phyloP scores from a whole-genome alignment of 2,113 vertebrate genomes.

The Etheostoma spectabile region DNA sequence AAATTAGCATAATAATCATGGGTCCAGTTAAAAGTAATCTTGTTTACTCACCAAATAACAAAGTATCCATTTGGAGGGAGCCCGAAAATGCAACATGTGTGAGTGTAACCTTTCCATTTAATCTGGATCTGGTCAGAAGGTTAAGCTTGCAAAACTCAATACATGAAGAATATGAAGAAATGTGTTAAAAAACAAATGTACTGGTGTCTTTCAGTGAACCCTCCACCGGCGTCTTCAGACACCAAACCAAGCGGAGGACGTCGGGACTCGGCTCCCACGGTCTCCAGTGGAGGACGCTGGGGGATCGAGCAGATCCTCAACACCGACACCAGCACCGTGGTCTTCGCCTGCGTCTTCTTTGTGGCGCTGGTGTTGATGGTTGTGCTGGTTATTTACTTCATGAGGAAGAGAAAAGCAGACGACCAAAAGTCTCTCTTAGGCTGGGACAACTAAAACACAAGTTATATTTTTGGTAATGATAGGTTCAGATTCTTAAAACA shows the following conservation, averaged over 20 bases:
- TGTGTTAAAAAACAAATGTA: background rate
- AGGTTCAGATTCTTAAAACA: background rate
- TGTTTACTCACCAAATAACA: no score
- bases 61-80: no score
- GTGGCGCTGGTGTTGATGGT: conserved; percentile 38
- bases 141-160: no score
- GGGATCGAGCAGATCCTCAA: background rate
- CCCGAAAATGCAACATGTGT: no score
- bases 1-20: no score
- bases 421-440: conserved; percentile 48
- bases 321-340: conserved; percentile 35
- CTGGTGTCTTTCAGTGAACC: conserved; percentile 30
- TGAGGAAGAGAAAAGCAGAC: conserved; percentile 32
- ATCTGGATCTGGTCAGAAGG: no score
- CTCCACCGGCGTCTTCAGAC: background rate
- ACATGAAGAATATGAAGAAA: no score
- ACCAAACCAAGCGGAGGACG: background rate
- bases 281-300: background rate
- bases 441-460: background rate
- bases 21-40: no score
- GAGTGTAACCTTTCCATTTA: no score
- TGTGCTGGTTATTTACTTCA: conserved; percentile 19
- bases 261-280: background rate
- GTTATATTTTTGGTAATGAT: background rate
- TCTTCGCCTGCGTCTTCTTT: conserved; percentile 53